A percentile compares a stretch with the other conserved stretches of the same genome.
Evolutionary conservation across 2,888 invertebrate genomes (phyloP).

Genomic region (Habrosyne pyritoides): DNA sequence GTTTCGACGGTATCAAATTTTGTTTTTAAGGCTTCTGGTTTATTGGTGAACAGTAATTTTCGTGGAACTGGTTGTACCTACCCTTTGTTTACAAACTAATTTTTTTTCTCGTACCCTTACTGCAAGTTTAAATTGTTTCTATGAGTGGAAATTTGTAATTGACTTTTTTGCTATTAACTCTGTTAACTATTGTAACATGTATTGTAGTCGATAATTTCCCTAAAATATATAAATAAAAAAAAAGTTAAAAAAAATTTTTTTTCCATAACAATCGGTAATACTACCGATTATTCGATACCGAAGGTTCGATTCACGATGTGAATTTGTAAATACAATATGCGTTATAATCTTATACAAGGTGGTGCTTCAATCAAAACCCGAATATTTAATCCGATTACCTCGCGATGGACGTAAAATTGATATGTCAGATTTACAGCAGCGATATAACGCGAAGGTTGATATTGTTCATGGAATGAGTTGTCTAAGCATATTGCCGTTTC

Average conservation of each 20-base stretch:
- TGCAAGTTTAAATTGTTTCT: too few relatives aligned
- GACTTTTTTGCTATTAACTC: too few relatives aligned
- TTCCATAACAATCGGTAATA: too few relatives aligned
- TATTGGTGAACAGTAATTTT: constrained; percentile 14
- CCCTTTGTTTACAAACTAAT: too few relatives aligned
- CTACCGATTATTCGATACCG: too few relatives aligned
- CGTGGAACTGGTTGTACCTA: too few relatives aligned
- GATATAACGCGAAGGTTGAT: constrained; percentile 35
- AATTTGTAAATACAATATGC: constrained; percentile 8
- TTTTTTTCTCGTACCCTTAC: too few relatives aligned
- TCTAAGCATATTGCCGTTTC: constrained; percentile 11
- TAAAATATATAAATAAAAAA: too few relatives aligned
- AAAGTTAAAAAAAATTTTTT: too few relatives aligned
- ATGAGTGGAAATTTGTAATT: too few relatives aligned
- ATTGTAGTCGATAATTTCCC: too few relatives aligned
- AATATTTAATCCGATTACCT: constrained; percentile 60
- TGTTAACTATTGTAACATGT: too few relatives aligned
- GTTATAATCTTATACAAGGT: constrained; percentile 32
- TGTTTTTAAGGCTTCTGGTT: constrained; percentile 49
- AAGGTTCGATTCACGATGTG: not conserved
- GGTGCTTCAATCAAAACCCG: constrained; percentile 28
- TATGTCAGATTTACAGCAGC: constrained; percentile 46
- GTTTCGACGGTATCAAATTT: constrained; percentile 52
- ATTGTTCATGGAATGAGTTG: constrained; percentile 29
- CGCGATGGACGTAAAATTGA: constrained; percentile 50